Evolutionary conservation across 2,113 vertebrate genomes (phyloP), one percentile per base, ranked within the genome.

Genomic region (Chrysemys picta): DNA sequence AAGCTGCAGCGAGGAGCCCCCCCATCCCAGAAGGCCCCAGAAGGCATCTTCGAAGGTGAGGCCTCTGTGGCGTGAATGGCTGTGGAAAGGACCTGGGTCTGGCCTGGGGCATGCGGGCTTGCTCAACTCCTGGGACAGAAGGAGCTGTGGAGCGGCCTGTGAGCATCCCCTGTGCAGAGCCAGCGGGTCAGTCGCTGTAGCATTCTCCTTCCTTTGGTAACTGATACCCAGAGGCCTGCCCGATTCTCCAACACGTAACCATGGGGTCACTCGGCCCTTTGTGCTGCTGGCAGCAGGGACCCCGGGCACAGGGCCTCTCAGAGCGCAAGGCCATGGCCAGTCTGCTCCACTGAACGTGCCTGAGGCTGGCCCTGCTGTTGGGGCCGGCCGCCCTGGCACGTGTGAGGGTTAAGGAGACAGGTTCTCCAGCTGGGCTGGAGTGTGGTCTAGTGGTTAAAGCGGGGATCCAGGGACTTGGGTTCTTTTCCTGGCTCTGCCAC

Each of bases 1-100:
- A 31, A 5, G 1, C 25, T 10, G 0, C 1, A 49, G 4, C n/a
- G 1, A 0, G 1, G 27, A 53, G 31, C 3, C 24, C 22, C 27
- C 27, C 14, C 2, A 6, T 10, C 49, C 45, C 3, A 1, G 47
- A n/a, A 2, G 0, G 56, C 8, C 19, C 69, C 91, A 2, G 2
- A 81, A 5, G 19, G 22, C 69, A 14, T 47, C 29, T 8, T n/a
- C 57, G 4, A 84, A 92, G 91, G 91, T 92, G 53, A 92, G 91
- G 31, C 42, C 24, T 62, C 42, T 10, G 5, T 42, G 75, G 75
- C 24, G 2, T 21, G 69, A 42, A 47, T 16, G 42, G 9, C 38
- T 25, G 38, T 76, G 14, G 14, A 13, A 69, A 35, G n/a, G n/a
- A 62, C 12, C 27, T 6, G 65, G 9, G 35, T 69, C 31, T 69